Base-by-base conservation (phyloP, 2,888 invertebrate genomes). In the Liodrosophila aerea region DNA sequence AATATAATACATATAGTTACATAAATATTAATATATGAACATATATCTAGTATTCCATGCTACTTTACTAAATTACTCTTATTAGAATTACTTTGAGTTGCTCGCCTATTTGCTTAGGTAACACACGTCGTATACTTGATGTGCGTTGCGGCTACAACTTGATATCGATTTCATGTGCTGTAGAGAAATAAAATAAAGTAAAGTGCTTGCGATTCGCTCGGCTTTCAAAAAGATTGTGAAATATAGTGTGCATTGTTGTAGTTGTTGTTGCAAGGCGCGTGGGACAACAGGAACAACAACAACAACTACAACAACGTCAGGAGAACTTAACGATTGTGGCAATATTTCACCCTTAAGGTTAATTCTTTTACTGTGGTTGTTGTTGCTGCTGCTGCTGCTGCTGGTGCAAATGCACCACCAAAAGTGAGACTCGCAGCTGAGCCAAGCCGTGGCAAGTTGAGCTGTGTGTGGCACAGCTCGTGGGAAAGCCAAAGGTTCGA, bases 401-500 rank as follows among this genome's bases (percentile, higher is more conserved):
- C 34, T 29, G 12, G 18, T 4, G 15, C 39, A 30, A 30, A 30
- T 39, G 39, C 39, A 39, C 39, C 39, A 50, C 41, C 70, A 37
- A 11, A 22, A 58, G 22, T 4, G 5, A 22, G 5, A 22, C 22
- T 11, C 45, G 22, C 18, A 27, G 11, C 16, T 11, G 7, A 8
- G 30, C n/a, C n/a, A n/a, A n/a, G n/a, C n/a, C n/a, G n/a, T n/a
- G 12, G 29, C 59, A 60, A 52, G 60, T 65, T 63, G 69, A 70
- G 53, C 69, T 73, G 73, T 71, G 71, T n/a, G n/a, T n/a, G n/a
- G n/a, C n/a, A n/a, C n/a, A n/a, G 72, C 70, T 75, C 86, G 87
- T 86, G 86, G 86, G 89, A 89, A 89, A 87, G 86, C 83, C 87
- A 88, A 85, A 87, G 83, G 71, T 81, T 81, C 76, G 67, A 61